Conservation (phyloP, 2,113 vertebrate genomes). For the Poecile atricapillus region DNA sequence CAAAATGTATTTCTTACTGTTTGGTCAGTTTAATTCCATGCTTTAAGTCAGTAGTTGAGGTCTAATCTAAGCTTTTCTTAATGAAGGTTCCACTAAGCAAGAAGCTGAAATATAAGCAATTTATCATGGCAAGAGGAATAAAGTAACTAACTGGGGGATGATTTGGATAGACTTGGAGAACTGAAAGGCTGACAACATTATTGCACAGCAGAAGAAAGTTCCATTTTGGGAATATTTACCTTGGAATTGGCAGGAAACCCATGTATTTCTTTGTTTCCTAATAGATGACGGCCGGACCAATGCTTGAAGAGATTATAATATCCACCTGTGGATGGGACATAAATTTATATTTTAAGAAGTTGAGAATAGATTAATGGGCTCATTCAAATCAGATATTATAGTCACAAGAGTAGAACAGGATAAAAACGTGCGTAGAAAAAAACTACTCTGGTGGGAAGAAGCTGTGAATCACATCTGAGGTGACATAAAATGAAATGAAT, state of each 20-base stretch:
- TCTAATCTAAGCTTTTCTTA: neutral
- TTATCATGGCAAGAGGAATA: neutral
- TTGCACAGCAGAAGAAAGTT: neutral
- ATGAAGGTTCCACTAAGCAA: neutral
- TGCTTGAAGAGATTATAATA: neutral
- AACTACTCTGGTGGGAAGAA: neutral
- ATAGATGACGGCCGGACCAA: neutral
- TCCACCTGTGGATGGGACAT: neutral
- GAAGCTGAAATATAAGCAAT: neutral
- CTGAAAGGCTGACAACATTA: neutral
- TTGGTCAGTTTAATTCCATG: neutral
- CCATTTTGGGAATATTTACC: neutral
- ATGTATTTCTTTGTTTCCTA: neutral
- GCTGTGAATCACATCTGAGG: neutral
- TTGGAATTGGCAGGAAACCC: neutral
- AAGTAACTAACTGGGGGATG: neutral
- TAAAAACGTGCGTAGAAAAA: rapidly evolving
- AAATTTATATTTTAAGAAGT: neutral
- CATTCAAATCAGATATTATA: neutral
- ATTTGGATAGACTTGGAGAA: neutral
- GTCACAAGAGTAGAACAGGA: neutral
- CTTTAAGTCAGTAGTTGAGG: neutral
- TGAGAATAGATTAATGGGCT: neutral
- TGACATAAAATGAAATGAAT: neutral
- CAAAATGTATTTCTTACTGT: neutral